Base-by-base conservation (phyloP, 2,888 invertebrate genomes). In the Cinara cedri region DNA sequence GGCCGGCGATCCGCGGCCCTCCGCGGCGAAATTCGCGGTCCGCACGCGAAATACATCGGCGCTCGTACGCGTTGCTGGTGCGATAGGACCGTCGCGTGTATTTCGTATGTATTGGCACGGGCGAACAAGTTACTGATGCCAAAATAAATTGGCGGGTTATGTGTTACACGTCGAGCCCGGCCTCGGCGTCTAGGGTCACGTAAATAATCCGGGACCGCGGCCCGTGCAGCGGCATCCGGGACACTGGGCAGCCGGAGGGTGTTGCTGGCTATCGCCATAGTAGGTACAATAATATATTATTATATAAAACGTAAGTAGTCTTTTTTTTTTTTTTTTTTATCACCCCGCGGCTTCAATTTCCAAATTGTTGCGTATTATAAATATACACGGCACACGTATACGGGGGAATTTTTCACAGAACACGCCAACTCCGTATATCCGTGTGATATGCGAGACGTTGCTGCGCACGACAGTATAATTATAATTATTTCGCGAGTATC, bases 111-210 rank as follows among this genome's bases (percentile, higher is more conserved):
- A 34, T 34, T 4, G 34, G 34, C 62, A 26, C 8, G 34, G n/a
- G 49, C 51, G 10, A 62, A 62, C 44, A 60, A 49, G 46, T 60
- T 62, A 74, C 63, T 63, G 51, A 74, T 51, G 74, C 63, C 49
- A 34, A 49, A 72, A 72, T 62, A 63, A 74, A 74, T 51, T 63
- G 74, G 49, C 14, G 63, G 51, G 51, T 21, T 51, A 13, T 13
- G 26, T 49, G 11, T 34, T 34, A 34, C 21, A n/a, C 16, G 9
- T 63, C n/a, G 74, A 63, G 62, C 49, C 34, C 34, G 34, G n/a
- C n/a, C n/a, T n/a, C 62, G 34, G 49, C 49, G 13, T n/a, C 57
- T 21, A 9, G 26, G 60, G 72, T 72, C 72, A 62, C 72, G 60
- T 72, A 72, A 57, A 72, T 60, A 62, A 62, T 46, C 60, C 16